Percentiles rank a stretch among this genome's conserved stretches.
phyloP scores from a whole-genome alignment of 2,113 vertebrate species.

The Collichthys lucidus region DNA sequence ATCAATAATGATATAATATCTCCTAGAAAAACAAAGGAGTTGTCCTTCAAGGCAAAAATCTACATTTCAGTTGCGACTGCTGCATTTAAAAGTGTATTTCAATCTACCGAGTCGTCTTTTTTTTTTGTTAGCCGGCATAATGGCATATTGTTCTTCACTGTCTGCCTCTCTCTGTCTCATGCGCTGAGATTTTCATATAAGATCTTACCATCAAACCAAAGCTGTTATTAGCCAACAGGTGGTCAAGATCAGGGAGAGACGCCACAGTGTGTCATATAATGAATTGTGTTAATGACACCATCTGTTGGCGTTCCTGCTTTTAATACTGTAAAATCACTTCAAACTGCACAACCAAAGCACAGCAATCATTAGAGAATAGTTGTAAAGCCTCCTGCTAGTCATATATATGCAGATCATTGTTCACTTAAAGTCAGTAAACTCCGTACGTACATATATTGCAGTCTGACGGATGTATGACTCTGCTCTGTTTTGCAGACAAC shows the following conservation, averaged over 20 bases:
- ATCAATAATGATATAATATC: conserved; percentile 5
- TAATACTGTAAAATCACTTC: conserved; percentile 54
- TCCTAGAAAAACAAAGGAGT: conserved; percentile 31
- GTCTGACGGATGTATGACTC: neutral
- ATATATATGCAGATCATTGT: conserved; percentile 24
- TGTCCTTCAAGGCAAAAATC: conserved; percentile 57
- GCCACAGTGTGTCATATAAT: conserved; percentile 57
- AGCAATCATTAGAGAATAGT: conserved; percentile 7
- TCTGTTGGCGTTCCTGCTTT: conserved; percentile 65
- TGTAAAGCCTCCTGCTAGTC: conserved; percentile 18
- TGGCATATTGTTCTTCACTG: conserved; percentile 46
- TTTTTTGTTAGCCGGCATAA: conserved; percentile 30
- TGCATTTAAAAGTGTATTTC: conserved; percentile 59
- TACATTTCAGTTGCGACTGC: conserved; percentile 54
- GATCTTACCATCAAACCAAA: conserved; percentile 50
- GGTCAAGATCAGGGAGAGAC: conserved; percentile 61
- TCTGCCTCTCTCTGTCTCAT: conserved; percentile 18
- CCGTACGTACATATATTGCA: conserved; percentile 1
- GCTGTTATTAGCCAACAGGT: conserved; percentile 75
- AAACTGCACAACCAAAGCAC: conserved; percentile 17
- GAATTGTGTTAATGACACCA: conserved; percentile 75
- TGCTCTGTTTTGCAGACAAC: conserved; percentile 86
- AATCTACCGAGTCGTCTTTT: conserved; percentile 52
- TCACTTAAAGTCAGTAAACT: conserved; percentile 21
- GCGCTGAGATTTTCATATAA: conserved; percentile 20